Conservation (phyloP, 2,797 vertebrate genomes). For the Microhierax caerulescens region DNA sequence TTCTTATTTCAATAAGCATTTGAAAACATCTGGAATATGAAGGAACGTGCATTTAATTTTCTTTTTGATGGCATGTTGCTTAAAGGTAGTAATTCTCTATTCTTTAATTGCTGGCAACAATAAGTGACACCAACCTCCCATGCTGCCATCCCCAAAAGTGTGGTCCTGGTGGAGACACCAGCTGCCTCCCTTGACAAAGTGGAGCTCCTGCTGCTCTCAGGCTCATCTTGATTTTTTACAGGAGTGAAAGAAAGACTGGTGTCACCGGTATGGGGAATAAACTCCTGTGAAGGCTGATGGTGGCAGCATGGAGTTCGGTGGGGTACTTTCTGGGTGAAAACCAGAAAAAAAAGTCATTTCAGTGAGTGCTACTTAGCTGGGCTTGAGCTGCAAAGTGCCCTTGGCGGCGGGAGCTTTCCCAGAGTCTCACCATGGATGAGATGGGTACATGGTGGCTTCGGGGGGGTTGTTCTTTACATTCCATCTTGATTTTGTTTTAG, state of each 20-base stretch:
- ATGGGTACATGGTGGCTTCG: background rate
- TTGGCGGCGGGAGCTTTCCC: background rate
- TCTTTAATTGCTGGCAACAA: background rate
- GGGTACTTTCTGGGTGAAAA: background rate
- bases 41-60: fast-evolving
- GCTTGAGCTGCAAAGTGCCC: background rate
- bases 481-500: background rate
- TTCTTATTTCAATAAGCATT: background rate
- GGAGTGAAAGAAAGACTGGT: background rate
- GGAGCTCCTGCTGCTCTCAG: background rate
- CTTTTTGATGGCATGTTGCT: background rate
- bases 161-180: background rate
- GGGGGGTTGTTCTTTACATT: background rate
- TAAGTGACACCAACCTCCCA: background rate
- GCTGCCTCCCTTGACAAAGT: background rate
- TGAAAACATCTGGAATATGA: background rate
- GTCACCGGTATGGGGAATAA: background rate
- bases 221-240: background rate
- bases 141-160: background rate
- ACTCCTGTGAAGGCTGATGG: fast-evolving
- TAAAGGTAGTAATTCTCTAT: background rate
- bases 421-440: fast-evolving
- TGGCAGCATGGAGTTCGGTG: background rate
- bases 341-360: background rate
- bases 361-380: background rate